Conservation (phyloP, 2,888 invertebrate species). For the Tetrapedia diversipes region DNA sequence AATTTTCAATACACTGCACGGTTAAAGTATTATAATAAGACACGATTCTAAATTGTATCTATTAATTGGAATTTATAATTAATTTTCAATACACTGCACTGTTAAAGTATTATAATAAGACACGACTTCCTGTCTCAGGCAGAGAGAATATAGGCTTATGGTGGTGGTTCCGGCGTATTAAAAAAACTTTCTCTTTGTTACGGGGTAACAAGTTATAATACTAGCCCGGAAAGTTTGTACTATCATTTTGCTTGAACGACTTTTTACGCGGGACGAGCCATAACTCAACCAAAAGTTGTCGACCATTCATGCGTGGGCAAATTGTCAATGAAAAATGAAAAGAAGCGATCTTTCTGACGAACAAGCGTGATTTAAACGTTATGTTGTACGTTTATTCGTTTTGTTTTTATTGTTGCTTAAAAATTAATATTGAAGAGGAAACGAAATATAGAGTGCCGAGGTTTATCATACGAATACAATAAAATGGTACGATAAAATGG, state of each 20-base stretch:
- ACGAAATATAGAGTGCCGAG: no score
- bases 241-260: slow-evolving; percentile 35
- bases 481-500: neutral
- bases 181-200: slow-evolving; percentile 53
- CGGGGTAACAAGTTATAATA: slow-evolving; percentile 50
- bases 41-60: no score
- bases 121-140: neutral
- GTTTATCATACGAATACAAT: no score
- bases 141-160: slow-evolving; percentile 30
- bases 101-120: slow-evolving; percentile 6
- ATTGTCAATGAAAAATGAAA: slow-evolving; percentile 33
- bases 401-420: neutral
- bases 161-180: slow-evolving; percentile 35
- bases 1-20: no score
- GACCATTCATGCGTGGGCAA: slow-evolving; percentile 33
- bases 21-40: no score
- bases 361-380: neutral
- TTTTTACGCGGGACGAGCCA: slow-evolving; percentile 32
- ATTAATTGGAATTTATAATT: no score
- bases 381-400: neutral
- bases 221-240: slow-evolving; percentile 34
- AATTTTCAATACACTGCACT: neutral
- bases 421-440: neutral
- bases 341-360: neutral
- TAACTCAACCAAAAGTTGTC: slow-evolving; percentile 23